Percentiles rank a stretch among this genome's conserved stretches.
phyloP scores from a whole-genome alignment of 2,113 vertebrate species.

The Burhinus bistriatus region DNA sequence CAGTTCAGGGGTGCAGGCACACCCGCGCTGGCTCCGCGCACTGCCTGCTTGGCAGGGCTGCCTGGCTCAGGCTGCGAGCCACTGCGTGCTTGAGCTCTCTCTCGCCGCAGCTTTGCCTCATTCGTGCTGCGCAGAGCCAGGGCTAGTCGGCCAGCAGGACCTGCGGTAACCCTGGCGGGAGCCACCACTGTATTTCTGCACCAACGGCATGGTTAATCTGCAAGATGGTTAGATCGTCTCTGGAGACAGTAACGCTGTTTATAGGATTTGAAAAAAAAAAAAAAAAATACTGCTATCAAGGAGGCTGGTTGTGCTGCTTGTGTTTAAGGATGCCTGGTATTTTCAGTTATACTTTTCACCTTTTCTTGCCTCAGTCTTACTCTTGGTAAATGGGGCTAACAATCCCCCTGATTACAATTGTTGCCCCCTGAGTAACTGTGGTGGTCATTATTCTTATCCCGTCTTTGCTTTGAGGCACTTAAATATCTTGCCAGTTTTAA shows the following conservation, averaged over 20 bases:
- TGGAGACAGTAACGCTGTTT: rapidly evolving
- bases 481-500: background rate
- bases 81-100: rapidly evolving
- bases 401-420: background rate
- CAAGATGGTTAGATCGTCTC: background rate
- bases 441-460: background rate
- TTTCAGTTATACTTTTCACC: background rate
- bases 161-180: rapidly evolving
- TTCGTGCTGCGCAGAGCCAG: background rate
- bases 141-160: rapidly evolving
- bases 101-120: rapidly evolving
- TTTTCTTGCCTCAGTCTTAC: background rate
- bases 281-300: background rate
- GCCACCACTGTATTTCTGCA: rapidly evolving
- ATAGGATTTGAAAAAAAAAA: background rate
- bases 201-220: rapidly evolving
- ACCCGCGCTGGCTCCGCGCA: background rate
- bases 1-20: background rate
- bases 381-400: background rate
- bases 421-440: background rate
- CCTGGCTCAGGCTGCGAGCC: background rate
- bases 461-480: background rate
- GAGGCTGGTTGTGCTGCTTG: background rate
- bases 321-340: background rate
- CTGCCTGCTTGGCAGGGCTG: slow-evolving; percentile 6